Conservation (phyloP, 2,113 vertebrate genomes). For the Zosterops hypoxanthus region DNA sequence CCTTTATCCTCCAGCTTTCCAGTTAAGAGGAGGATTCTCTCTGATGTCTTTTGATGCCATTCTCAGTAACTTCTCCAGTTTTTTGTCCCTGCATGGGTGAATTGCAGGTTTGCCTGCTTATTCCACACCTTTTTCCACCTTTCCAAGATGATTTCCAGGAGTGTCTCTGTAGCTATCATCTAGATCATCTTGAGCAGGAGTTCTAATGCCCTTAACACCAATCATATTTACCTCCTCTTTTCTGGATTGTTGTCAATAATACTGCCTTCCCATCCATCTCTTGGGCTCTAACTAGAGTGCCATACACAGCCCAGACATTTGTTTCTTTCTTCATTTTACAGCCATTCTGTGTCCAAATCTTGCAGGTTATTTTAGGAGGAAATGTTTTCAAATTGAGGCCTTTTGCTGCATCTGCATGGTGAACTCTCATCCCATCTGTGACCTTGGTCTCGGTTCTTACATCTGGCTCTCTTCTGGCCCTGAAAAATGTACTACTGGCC, state of each 20-base stretch:
- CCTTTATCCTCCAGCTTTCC: background rate
- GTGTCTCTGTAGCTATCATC: background rate
- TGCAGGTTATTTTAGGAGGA: background rate
- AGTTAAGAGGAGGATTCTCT: background rate
- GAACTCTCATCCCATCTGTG: background rate
- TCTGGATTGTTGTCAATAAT: background rate
- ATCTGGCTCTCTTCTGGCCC: background rate
- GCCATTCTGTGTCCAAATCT: background rate
- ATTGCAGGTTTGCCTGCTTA: background rate
- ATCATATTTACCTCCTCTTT: background rate
- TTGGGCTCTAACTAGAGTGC: background rate
- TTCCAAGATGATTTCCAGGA: background rate
- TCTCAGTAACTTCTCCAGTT: background rate
- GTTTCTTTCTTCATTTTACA: background rate
- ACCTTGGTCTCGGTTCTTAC: background rate
- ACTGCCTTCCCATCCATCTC: background rate
- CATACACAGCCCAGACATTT: background rate
- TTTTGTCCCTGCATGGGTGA: background rate
- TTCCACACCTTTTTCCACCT: background rate
- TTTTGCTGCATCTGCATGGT: background rate
- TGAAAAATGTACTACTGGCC: background rate
- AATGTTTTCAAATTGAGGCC: background rate
- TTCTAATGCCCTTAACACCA: background rate
- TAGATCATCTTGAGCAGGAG: background rate
- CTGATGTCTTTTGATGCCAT: background rate